These are phyloP conservation scores for Numenius phaeopus DNA, from an alignment of 2,797 vertebrate genomes.

Conservation along the genomic window DNA sequence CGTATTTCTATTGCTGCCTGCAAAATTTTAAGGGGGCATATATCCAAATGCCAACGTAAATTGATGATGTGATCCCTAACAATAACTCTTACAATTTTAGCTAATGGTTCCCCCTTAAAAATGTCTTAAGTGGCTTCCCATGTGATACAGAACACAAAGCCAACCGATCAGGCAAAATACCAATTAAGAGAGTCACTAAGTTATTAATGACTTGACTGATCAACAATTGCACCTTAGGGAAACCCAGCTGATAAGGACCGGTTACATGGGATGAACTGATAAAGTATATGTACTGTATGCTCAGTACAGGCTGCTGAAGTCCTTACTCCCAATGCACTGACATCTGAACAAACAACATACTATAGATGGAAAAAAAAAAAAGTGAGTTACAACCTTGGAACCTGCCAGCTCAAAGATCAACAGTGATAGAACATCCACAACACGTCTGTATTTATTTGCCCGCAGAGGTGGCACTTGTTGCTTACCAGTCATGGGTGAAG, in stretches of 20 bases:
- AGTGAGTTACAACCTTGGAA: not conserved
- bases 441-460: accelerated
- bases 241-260: not conserved
- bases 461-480: not conserved
- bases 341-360: not conserved
- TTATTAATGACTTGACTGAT: not conserved
- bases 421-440: not conserved
- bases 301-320: not conserved
- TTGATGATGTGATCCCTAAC: not conserved
- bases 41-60: not conserved
- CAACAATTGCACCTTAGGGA: not conserved
- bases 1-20: not conserved
- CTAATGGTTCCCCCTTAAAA: not conserved
- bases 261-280: too few species aligned
- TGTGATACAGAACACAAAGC: not conserved
- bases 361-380: not conserved
- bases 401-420: not conserved
- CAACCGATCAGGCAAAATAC: not conserved
- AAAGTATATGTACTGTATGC: accelerated
- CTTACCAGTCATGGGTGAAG: not conserved
- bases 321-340: accelerated
- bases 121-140: not conserved
- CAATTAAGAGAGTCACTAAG: not conserved
- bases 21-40: not conserved
- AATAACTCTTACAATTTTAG: accelerated